Evolutionary conservation across 1,140 invertebrate genomes (phyloP), one percentile per base, ranked within the genome.

Genomic region (Cataglyphis hispanica): DNA sequence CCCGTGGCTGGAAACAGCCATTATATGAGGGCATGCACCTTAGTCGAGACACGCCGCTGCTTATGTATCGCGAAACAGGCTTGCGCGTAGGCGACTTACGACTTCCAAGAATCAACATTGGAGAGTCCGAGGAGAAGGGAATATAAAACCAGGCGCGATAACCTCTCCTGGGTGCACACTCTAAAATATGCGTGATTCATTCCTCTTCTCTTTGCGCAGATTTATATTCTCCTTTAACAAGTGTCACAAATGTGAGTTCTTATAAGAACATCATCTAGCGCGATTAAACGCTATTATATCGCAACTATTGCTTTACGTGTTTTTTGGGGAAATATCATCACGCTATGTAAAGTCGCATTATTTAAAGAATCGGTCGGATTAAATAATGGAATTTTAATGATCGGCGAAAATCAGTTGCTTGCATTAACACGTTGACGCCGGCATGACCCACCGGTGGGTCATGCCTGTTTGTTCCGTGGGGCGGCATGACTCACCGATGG

Each of bases 121-220:
- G 16, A 56, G 67, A 60, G 46, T 81, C 63, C 72, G 25, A 60
- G n/a, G 53, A 72, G 67, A 61, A 61, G 2, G 67, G 50, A 74
- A 83, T 61, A 74, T 74, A 83, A 83, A 83, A 83, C 78, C 78
- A 31, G 37, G 11, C 50, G 53, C 53, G 78, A 83, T 72, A 83
- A 83, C 31, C 53, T 60, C 37, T 60, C 78, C 19, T 19, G 53
- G 8, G 37, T 72, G 25, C 67, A 40, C 16, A 25, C 53, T 72
- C 22, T 83, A 46, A 70, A 81, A 56, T 63, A 40, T 43, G 22
- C 19, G 40, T 53, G 34, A 37, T 25, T 37, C 31, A 19, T 60
- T 60, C 53, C n/a, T 77, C 69, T n/a, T 50, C 13, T 13, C n/a
- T 43, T 63, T n/a, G 37, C n/a, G 37, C 10, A 31, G 13, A 25